Evolutionary conservation across 2,888 invertebrate genomes (phyloP), one percentile per base, ranked within the genome.

Genomic region (Ypsolopha scabrella): DNA sequence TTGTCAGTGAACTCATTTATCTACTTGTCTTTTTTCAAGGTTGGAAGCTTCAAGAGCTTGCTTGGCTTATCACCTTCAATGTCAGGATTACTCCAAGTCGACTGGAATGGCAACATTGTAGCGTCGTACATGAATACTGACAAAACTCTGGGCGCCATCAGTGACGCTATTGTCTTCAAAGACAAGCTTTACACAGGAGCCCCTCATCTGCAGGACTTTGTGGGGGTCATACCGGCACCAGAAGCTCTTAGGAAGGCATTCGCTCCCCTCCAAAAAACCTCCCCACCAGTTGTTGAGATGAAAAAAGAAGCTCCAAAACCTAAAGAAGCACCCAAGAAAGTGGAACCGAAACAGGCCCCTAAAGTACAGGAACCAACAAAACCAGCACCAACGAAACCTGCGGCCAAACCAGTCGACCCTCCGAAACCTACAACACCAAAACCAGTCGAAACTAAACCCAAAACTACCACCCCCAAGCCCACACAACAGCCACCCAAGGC

Each of bases 51-150:
- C 64, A 86, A 88, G 61, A 82, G 81, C 24, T 3, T 80, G 0
- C 58, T 71, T 1, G 58, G 67, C 0, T 46, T 88, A 0, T 10
- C 65, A 0, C 85, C 89, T 6, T 72, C 77, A 36, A 75, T 88
- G 50, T 67, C 87, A 4, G 91, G 91, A 0, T 72, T 93, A 45
- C 60, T 93, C 39, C 91, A 92, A 64, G 61, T 94, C 0, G 90
- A 93, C 64, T 90, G 90, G 86, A 87, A 88, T 60, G 95, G 95
- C 14, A 90, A 92, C 54, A 88, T 95, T 55, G 67, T 93, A 6
- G 91, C 92, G 34, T 88, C 90, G 6, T 87, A 92, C 56, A 91
- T 91, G 63, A 89, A 89, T 44, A 87, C 86, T 0, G 90, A 93
- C 63, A 80, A 79, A 39, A 83, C 87, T 24, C 62, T 91, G 1